phyloP scores from a whole-genome alignment of 2,888 invertebrate species.

The Ischnus inquisitorius region DNA sequence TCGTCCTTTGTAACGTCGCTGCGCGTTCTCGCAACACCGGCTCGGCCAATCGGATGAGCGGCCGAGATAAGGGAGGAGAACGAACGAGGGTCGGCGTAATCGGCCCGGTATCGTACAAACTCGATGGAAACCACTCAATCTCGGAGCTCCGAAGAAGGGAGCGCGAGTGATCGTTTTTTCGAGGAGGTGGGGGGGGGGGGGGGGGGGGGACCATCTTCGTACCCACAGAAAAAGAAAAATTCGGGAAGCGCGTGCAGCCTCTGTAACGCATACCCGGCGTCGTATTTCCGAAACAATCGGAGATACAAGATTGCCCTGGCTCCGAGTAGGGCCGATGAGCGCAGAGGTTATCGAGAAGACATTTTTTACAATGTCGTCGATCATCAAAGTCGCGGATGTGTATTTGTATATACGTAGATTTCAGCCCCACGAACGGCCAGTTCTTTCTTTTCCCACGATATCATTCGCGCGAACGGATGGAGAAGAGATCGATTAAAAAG shows the following conservation, averaged over 20 bases:
- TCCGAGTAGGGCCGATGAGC: not conserved
- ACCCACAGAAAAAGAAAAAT: slow-evolving; percentile 68
- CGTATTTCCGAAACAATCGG: slow-evolving; percentile 48
- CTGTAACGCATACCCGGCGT: not conserved
- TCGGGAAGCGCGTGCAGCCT: slow-evolving; percentile 58
- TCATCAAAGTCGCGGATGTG: not conserved
- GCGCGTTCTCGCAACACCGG: slow-evolving; percentile 43
- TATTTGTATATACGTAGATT: not conserved
- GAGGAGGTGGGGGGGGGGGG: slow-evolving; percentile 68
- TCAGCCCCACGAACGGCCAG: not conserved
- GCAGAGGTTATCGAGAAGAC: not conserved
- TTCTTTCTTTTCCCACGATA: slow-evolving; percentile 15
- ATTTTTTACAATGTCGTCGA: not conserved
- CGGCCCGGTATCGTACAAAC: slow-evolving; percentile 63
- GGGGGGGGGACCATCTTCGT: slow-evolving; percentile 60
- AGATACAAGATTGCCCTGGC: slow-evolving; percentile 44
- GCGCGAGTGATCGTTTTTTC: slow-evolving; percentile 15
- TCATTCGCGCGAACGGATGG: not conserved
- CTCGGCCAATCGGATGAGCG: slow-evolving; percentile 61
- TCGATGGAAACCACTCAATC: slow-evolving; percentile 76
- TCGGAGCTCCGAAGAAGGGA: slow-evolving; percentile 56
- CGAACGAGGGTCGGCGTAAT: slow-evolving; percentile 41
- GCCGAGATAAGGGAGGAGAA: slow-evolving; percentile 53
- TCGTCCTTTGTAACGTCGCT: slow-evolving; percentile 13
- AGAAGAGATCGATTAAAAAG: slow-evolving; percentile 2